phyloP scores from a whole-genome alignment of 2,888 invertebrate genomes.

The Mantis religiosa region DNA sequence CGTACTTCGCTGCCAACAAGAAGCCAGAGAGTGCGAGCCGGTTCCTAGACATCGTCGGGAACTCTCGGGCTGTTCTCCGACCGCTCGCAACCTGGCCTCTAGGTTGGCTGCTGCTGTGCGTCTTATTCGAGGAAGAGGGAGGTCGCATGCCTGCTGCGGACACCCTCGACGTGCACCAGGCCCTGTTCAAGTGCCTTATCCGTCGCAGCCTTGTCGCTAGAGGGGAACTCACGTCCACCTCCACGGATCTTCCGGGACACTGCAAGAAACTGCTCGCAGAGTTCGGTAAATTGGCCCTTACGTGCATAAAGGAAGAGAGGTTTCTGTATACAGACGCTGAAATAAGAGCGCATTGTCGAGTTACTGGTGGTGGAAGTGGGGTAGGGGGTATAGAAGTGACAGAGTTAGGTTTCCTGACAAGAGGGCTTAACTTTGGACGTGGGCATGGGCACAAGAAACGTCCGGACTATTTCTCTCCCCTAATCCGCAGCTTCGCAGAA shows the following conservation, averaged over 20 bases:
- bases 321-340: constrained; percentile 50
- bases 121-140: constrained; percentile 48
- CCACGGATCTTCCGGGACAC: constrained; percentile 43
- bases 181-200: constrained; percentile 47
- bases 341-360: constrained; percentile 45
- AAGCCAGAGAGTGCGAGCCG: constrained; percentile 31
- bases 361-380: not conserved
- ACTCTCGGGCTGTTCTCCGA: constrained; percentile 40
- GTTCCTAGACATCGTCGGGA: constrained; percentile 26
- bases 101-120: constrained; percentile 51
- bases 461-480: constrained; percentile 47
- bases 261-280: constrained; percentile 50
- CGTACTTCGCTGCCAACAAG: constrained; percentile 42
- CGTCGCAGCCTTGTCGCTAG: constrained; percentile 41
- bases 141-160: constrained; percentile 43
- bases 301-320: constrained; percentile 46
- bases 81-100: constrained; percentile 50
- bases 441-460: constrained; percentile 42
- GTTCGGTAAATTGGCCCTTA: constrained; percentile 50
- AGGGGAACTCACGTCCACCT: constrained; percentile 32
- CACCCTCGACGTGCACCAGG: constrained; percentile 45
- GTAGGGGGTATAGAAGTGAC: constrained; percentile 37
- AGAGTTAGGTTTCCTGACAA: constrained; percentile 47
- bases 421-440: constrained; percentile 45
- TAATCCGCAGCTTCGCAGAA: constrained; percentile 51